Evolutionary conservation across 2,888 invertebrate species (phyloP).

Genomic region (Melikaiella ostensackeni): DNA sequence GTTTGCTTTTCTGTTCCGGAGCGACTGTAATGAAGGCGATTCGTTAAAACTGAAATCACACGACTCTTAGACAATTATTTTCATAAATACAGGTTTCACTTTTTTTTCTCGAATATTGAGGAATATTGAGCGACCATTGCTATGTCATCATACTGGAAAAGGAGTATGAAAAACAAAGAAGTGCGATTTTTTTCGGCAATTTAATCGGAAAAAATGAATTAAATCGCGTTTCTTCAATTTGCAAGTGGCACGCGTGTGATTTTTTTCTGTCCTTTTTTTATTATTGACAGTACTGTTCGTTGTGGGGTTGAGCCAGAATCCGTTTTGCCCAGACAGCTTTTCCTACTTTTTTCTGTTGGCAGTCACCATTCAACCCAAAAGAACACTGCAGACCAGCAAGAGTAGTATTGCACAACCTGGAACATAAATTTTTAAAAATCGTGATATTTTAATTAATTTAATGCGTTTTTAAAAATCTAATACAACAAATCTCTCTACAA

Average conservation of each 20-base stretch:
- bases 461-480: background rate
- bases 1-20: slow-evolving; percentile 22
- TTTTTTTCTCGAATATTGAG: background rate
- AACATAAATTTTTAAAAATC: background rate
- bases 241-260: slow-evolving; percentile 23
- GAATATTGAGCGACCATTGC: background rate
- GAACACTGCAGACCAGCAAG: background rate
- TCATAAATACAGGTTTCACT: background rate
- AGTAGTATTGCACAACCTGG: slow-evolving; percentile 22
- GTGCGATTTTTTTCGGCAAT: slow-evolving; percentile 23
- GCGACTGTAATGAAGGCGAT: slow-evolving; percentile 23
- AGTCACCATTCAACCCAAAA: background rate
- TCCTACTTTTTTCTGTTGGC: background rate
- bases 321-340: background rate
- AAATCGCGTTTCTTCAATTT: slow-evolving; percentile 18
- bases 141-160: background rate
- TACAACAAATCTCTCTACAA: too few relatives aligned
- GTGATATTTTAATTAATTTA: background rate
- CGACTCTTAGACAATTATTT: slow-evolving; percentile 12
- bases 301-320: slow-evolving; percentile 25
- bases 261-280: slow-evolving; percentile 8
- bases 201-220: background rate
- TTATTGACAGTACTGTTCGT: slow-evolving; percentile 35
- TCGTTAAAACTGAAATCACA: slow-evolving; percentile 25
- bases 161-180: slow-evolving; percentile 2